These are phyloP conservation scores for Prunella himalayana DNA, from an alignment of 2,113 vertebrate species.

Conservation along the genomic window DNA sequence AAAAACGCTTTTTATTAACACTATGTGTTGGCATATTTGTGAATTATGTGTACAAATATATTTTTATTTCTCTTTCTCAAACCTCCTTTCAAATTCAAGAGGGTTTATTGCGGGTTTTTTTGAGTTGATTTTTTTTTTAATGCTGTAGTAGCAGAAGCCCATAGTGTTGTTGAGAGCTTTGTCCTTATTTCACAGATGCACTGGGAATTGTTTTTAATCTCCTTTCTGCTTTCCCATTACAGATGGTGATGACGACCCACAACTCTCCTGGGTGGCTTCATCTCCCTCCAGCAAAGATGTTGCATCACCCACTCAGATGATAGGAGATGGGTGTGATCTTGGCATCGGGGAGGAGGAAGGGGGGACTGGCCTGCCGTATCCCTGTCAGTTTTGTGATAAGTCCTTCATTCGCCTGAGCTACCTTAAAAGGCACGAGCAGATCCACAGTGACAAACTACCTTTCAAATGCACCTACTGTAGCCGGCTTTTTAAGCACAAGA, in stretches of 20 bases:
- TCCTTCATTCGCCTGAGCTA: conserved; percentile 99
- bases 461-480: conserved; percentile 99
- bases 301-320: conserved; percentile 96
- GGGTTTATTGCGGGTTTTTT: not conserved
- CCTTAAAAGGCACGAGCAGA: conserved; percentile 98
- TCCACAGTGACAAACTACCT: conserved; percentile 99
- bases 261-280: conserved; percentile 98
- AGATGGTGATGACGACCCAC: conserved; percentile 98
- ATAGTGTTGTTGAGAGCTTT: conserved; percentile 71
- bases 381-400: conserved; percentile 99
- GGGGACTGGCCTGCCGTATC: conserved; percentile 94
- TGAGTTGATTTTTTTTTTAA: not conserved
- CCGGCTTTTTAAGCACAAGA: conserved; percentile 98
- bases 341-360: conserved; percentile 97
- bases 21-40: not conserved
- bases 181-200: conserved; percentile 90
- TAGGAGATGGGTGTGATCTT: conserved; percentile 96
- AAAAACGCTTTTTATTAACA: conserved; percentile 36
- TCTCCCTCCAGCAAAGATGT: conserved; percentile 99
- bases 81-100: conserved; percentile 31
- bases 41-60: not conserved
- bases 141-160: conserved; percentile 67
- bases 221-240: conserved; percentile 87
- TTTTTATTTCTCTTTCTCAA: conserved; percentile 3
- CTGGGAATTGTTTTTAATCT: conserved; percentile 85